These are phyloP conservation scores for Atractosteus spatula DNA, from an alignment of 2,113 vertebrate species.

Conservation along the genomic window DNA sequence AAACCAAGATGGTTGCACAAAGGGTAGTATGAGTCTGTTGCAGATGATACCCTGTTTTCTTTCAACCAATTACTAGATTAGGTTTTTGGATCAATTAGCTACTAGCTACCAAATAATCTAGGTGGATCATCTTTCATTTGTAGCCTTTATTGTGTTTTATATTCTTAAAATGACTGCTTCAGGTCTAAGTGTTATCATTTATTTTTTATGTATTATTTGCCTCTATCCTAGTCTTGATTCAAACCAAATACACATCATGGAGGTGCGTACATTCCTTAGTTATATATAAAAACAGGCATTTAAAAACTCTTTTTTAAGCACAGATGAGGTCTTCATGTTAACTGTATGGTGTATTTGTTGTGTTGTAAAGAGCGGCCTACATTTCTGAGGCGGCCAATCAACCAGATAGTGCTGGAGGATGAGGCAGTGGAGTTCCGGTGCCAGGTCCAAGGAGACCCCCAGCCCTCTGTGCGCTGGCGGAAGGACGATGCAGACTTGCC, in stretches of 20 bases:
- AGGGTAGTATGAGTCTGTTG: neutral
- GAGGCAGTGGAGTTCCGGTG: conserved; percentile 93
- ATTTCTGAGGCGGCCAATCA: conserved; percentile 91
- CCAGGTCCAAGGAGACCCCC: conserved; percentile 94
- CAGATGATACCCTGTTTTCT: neutral
- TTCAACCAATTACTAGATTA: too few species aligned
- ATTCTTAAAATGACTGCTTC: neutral
- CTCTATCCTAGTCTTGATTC: neutral
- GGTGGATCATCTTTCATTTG: too few species aligned
- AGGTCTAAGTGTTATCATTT: neutral
- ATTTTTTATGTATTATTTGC: neutral
- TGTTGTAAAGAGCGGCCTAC: conserved; percentile 81
- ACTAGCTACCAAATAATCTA: too few species aligned
- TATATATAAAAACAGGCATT: too few species aligned
- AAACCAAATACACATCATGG: too few species aligned
- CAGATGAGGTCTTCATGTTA: too few species aligned
- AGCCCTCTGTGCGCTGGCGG: conserved; percentile 89
- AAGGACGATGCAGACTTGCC: conserved; percentile 90
- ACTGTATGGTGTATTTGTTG: too few species aligned
- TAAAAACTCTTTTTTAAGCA: too few species aligned
- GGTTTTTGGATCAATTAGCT: too few species aligned
- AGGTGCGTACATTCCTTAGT: too few species aligned
- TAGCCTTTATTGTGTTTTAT: too few species aligned
- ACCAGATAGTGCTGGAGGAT: conserved; percentile 95
- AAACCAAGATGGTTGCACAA: neutral